Evolutionary conservation across 2,113 vertebrate genomes (phyloP).

Genomic region (Burhinus oedicnemus): DNA sequence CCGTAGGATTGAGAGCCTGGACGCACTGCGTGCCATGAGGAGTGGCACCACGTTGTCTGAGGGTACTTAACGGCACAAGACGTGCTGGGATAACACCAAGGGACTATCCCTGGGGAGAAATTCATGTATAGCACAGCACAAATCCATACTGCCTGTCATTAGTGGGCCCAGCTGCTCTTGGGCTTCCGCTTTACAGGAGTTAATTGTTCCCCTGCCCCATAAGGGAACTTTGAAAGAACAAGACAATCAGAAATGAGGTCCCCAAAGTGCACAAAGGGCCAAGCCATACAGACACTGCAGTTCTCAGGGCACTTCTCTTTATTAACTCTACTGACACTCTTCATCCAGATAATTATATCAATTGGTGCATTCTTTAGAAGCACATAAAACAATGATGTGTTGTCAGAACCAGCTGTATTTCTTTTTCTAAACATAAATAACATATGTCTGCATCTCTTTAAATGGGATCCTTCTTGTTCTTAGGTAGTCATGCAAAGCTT

Average conservation of each 20-base stretch:
- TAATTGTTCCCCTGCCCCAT: background rate
- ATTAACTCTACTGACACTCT: background rate
- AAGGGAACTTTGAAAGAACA: background rate
- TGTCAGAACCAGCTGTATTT: background rate
- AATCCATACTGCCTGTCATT: background rate
- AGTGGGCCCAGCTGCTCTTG: background rate
- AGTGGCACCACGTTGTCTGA: background rate
- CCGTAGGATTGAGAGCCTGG: rapidly evolving
- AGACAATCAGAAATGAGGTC: background rate
- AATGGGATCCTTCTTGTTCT: background rate
- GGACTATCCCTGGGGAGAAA: background rate
- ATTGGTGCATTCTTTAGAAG: background rate
- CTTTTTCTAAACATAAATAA: background rate
- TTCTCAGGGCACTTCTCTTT: background rate
- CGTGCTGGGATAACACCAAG: background rate
- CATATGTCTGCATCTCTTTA: background rate
- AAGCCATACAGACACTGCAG: background rate
- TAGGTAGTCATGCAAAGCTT: background rate
- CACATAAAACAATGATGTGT: background rate
- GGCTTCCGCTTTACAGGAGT: rapidly evolving
- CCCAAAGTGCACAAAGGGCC: background rate
- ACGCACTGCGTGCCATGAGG: rapidly evolving
- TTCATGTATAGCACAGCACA: background rate
- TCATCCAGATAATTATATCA: background rate
- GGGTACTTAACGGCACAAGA: background rate